phyloP scores from a whole-genome alignment of 2,113 vertebrate species.

The Myotis brandtii region DNA sequence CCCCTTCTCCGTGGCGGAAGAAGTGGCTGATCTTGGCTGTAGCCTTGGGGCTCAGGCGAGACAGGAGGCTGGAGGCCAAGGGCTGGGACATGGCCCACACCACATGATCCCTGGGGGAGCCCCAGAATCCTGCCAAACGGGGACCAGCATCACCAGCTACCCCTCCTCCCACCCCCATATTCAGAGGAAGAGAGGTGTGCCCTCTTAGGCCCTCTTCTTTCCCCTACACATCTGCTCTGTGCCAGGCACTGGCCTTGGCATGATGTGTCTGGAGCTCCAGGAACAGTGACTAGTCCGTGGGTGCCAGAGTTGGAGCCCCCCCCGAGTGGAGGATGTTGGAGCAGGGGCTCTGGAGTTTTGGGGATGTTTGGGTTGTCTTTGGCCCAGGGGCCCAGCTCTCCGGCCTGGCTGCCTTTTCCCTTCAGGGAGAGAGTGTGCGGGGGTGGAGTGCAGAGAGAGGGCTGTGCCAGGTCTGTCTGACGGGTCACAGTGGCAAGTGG shows the following conservation, averaged over 20 bases:
- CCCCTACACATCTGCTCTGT: neutral
- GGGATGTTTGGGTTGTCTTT: neutral
- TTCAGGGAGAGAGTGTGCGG: neutral
- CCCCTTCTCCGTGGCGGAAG: neutral
- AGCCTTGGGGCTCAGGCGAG: neutral
- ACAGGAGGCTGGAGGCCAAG: neutral
- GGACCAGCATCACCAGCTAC: too few relatives aligned
- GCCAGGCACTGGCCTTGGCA: neutral
- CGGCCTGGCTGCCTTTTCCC: neutral
- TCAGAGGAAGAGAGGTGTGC: neutral
- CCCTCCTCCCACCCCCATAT: neutral
- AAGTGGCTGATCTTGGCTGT: neutral
- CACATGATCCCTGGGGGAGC: neutral
- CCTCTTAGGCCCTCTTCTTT: too few relatives aligned
- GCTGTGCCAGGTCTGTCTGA: neutral
- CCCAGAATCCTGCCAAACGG: neutral
- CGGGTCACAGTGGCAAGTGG: neutral
- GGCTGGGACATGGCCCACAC: neutral
- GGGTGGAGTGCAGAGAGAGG: neutral
- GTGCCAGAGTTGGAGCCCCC: neutral
- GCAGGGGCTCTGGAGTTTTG: neutral
- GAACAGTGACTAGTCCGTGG: accelerated
- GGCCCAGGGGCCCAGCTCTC: neutral
- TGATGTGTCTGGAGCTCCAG: neutral
- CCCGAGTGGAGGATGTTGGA: neutral